phyloP scores from a whole-genome alignment of 1,140 invertebrate genomes.

The Listronotus bonariensis region DNA sequence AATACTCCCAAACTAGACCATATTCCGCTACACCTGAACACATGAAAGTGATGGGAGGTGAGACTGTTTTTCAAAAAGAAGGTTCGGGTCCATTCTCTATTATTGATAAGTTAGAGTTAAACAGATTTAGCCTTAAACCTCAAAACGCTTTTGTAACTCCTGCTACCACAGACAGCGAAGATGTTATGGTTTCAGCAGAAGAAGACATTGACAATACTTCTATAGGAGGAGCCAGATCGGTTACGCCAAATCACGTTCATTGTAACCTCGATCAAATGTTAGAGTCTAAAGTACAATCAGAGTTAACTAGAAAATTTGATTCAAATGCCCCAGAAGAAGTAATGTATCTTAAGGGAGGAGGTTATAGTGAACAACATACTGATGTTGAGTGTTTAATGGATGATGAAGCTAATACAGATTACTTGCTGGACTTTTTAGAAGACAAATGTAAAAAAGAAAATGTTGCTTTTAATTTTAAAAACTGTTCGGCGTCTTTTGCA shows the following conservation, averaged over 20 bases:
- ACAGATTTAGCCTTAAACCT: slow-evolving; percentile 2
- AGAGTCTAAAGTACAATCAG: slow-evolving; percentile 56
- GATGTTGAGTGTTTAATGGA: slow-evolving; percentile 46
- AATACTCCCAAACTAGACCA: slow-evolving; percentile 32
- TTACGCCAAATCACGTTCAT: slow-evolving; percentile 43
- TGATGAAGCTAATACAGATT: not conserved
- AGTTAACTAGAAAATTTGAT: slow-evolving; percentile 55
- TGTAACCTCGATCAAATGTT: slow-evolving; percentile 55
- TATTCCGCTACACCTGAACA: slow-evolving; percentile 44
- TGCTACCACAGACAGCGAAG: slow-evolving; percentile 60
- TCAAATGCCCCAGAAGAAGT: slow-evolving; percentile 55
- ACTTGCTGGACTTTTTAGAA: not conserved
- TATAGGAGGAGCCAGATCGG: slow-evolving; percentile 42
- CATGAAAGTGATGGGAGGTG: slow-evolving; percentile 42
- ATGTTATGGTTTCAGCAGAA: slow-evolving; percentile 59
- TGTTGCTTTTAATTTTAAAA: slow-evolving; percentile 17
- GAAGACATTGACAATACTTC: slow-evolving; percentile 49
- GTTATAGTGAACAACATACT: slow-evolving; percentile 54
- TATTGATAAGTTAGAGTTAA: slow-evolving; percentile 34
- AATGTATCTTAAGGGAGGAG: slow-evolving; percentile 58
- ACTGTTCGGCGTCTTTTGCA: slow-evolving; percentile 19
- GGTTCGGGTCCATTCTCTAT: slow-evolving; percentile 43
- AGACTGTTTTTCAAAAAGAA: slow-evolving; percentile 48
- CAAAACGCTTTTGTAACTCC: slow-evolving; percentile 24
- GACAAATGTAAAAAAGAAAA: not conserved